phyloP scores from a whole-genome alignment of 1,140 invertebrate genomes.

The Papilio dardanus region DNA sequence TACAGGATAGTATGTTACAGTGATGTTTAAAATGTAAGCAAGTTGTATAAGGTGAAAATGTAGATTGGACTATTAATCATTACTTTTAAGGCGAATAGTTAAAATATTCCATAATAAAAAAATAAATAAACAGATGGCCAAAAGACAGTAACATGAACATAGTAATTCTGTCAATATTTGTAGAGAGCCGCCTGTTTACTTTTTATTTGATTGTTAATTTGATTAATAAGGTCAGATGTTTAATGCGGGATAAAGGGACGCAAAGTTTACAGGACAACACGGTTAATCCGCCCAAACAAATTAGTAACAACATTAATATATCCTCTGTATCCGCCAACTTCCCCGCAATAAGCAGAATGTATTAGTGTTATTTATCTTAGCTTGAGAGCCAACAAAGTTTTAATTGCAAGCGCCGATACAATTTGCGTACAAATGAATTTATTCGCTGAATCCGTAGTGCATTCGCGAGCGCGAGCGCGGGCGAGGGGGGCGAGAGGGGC shows the following conservation, averaged over 20 bases:
- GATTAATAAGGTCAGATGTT: slow-evolving; percentile 43
- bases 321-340: slow-evolving; percentile 76
- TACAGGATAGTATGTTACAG: background rate
- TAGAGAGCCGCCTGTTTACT: background rate
- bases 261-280: slow-evolving; percentile 61
- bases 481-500: background rate
- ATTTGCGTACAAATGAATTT: slow-evolving; percentile 83
- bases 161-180: background rate
- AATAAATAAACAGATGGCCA: too few species aligned
- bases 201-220: slow-evolving; percentile 37
- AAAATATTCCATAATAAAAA: too few species aligned
- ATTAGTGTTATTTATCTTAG: slow-evolving; percentile 82
- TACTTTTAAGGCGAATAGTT: too few species aligned
- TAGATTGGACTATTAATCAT: too few species aligned
- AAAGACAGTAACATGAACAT: background rate
- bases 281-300: slow-evolving; percentile 79
- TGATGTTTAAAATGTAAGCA: background rate
- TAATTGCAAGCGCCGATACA: slow-evolving; percentile 82
- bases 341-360: slow-evolving; percentile 80
- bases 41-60: background rate
- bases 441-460: slow-evolving; percentile 79
- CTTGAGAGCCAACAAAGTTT: slow-evolving; percentile 80
- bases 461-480: slow-evolving; percentile 60
- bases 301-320: slow-evolving; percentile 81
- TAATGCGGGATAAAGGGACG: slow-evolving; percentile 59